These are phyloP conservation scores for Tenthredo scrophulariae DNA, from an alignment of 2,888 invertebrate genomes.

Conservation along the genomic window DNA sequence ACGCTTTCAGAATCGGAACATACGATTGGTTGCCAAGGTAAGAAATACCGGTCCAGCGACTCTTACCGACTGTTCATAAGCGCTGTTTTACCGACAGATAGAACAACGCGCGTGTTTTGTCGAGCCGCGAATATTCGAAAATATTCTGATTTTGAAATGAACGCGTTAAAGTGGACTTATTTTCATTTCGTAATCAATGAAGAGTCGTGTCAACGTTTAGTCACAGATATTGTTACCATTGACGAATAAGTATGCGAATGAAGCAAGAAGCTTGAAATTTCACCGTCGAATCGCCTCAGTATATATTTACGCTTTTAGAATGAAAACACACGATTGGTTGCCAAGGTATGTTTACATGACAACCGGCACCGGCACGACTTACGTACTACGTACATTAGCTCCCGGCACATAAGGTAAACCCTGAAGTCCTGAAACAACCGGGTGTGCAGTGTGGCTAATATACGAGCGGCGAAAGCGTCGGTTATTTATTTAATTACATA, in stretches of 20 bases:
- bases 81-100: too few relatives aligned
- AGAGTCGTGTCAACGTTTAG: background rate
- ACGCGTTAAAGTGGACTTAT: background rate
- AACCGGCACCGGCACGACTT: constrained; percentile 40
- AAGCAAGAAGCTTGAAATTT: background rate
- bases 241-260: background rate
- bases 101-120: background rate
- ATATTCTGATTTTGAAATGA: background rate
- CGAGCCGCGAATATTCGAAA: background rate
- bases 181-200: background rate
- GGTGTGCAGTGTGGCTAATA: constrained; percentile 37
- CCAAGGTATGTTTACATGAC: constrained; percentile 52
- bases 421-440: constrained; percentile 4
- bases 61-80: too few relatives aligned
- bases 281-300: background rate
- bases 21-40: too few relatives aligned
- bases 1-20: too few relatives aligned
- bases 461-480: constrained; percentile 17
- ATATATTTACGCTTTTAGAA: background rate
- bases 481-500: background rate
- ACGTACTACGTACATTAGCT: background rate
- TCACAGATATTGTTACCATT: background rate
- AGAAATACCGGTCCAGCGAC: too few relatives aligned
- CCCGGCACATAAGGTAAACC: background rate
- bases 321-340: constrained; percentile 44